phyloP scores from a whole-genome alignment of 1,140 invertebrate genomes.

The Musca vetustissima region DNA sequence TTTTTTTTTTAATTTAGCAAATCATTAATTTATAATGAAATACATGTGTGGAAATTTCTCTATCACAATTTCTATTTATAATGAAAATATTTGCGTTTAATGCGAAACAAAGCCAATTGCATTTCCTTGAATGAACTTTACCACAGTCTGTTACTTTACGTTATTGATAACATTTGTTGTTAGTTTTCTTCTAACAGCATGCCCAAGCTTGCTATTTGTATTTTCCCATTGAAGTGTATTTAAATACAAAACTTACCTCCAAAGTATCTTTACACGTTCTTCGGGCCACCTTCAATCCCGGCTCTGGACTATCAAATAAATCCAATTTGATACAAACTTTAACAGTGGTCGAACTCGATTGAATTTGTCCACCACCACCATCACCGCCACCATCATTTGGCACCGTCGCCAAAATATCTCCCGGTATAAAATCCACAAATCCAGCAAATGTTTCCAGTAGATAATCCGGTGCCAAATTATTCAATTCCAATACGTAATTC shows the following conservation, averaged over 20 bases:
- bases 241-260: slow-evolving; percentile 35
- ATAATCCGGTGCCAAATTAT: slow-evolving; percentile 77
- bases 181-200: too few species aligned
- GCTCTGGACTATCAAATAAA: slow-evolving; percentile 68
- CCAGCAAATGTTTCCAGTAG: slow-evolving; percentile 75
- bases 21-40: too few species aligned
- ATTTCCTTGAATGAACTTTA: too few species aligned
- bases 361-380: not conserved
- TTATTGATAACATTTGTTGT: too few species aligned
- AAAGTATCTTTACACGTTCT: slow-evolving; percentile 43
- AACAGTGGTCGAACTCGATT: not conserved
- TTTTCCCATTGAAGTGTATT: too few species aligned
- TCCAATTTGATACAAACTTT: slow-evolving; percentile 65
- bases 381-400: slow-evolving; percentile 11
- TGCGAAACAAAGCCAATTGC: too few species aligned
- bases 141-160: too few species aligned
- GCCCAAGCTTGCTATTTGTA: too few species aligned
- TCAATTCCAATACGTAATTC: slow-evolving; percentile 76
- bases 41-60: too few species aligned
- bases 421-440: slow-evolving; percentile 53
- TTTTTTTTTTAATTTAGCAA: too few species aligned
- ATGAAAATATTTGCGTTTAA: too few species aligned
- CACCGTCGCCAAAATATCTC: slow-evolving; percentile 31
- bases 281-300: slow-evolving; percentile 64
- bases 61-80: too few species aligned